Evolutionary conservation across 2,113 vertebrate species (phyloP), one percentile per base, ranked within the genome.

Genomic region (Nematolebias whitei): DNA sequence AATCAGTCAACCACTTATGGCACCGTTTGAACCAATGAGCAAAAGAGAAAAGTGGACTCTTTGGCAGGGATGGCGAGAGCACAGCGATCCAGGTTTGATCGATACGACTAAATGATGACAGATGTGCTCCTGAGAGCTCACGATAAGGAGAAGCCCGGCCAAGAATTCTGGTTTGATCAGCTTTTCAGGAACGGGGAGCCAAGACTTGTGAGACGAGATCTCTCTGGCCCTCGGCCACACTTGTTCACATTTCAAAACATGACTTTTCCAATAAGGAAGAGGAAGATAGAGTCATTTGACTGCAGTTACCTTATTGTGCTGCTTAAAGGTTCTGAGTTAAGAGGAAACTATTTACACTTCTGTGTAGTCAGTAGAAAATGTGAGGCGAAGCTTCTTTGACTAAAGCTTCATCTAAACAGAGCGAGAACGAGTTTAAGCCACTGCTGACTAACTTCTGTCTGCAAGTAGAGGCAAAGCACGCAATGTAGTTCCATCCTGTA

Each of bases 91-190:
- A n/a, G n/a, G n/a, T n/a, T n/a, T n/a, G n/a, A 81, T 89, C 83
- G 54, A 84, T 85, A 48, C 1, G 38, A 53, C 40, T 80, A 87
- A n/a, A 85, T 11, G 9, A 81, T 88, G 82, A 90, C 60, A 73
- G 78, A 89, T 76, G 70, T 32, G 65, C 23, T 53, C 52, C 81
- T 59, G 61, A 69, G 84, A 61, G 29, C 61, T 52, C 75, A 75
- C 64, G 65, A 85, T 19, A 40, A 32, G n/a, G 56, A 20, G 44
- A 55, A 68, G 52, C 35, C 20, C 19, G 43, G 60, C 65, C 72
- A 63, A 63, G 57, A 64, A 65, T 56, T 70, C 9, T 32, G 23
- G 45, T 70, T 79, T 79, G 72, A 80, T 82, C 63, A 63, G 41
- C 53, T 45, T 35, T 62, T 45, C 41, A 60, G 59, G 72, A 84